Evolutionary conservation across 2,113 vertebrate species (phyloP), one percentile per base, ranked within the genome.

Genomic region (Erythrocercus mccallii): DNA sequence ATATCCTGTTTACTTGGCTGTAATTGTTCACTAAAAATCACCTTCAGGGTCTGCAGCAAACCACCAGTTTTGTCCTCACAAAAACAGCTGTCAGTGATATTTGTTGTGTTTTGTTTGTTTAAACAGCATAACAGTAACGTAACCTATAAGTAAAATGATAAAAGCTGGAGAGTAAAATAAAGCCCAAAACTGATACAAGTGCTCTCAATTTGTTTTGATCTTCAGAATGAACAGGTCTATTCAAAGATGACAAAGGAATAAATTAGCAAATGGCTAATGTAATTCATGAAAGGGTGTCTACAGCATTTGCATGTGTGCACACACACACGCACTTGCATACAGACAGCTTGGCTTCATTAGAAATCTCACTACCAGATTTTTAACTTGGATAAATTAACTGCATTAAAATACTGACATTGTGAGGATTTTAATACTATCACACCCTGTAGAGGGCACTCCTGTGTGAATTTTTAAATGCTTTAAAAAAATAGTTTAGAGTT

Each of bases 331-430:
- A 40, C 64, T 69, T 42, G 69, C 65, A 40, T 38, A 95, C 81
- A 94, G 65, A 92, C 81, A 78, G 80, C 85, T 86, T 44, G 86
- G 88, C 90, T 82, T 80, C 78, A 44, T 96, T 91, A 95, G 74
- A 95, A 97, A 97, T 95, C 88, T 85, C 74, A 84, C 90, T 95
- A 92, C 57, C 71, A 56, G 93, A 81, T 86, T 95, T 95, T 96
- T 89, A 97, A 97, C 94, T 96, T 94, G 80, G 97, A 97, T 97
- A 97, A 98, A 97, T 97, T 97, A 98, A 96, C 94, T 96, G 90
- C 87, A 65, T 90, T 90, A 91, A 98, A 98, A 98, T 96, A 98
- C 97, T 97, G 98, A 97, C 95, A 68, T 28, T 78, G 97, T 97
- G 97, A 97, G 96, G 91, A 93, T 88, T 94, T 96, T 93, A 96